Evolutionary conservation across 2,888 invertebrate genomes (phyloP), one percentile per base, ranked within the genome.

Genomic region (Nomada fucata): DNA sequence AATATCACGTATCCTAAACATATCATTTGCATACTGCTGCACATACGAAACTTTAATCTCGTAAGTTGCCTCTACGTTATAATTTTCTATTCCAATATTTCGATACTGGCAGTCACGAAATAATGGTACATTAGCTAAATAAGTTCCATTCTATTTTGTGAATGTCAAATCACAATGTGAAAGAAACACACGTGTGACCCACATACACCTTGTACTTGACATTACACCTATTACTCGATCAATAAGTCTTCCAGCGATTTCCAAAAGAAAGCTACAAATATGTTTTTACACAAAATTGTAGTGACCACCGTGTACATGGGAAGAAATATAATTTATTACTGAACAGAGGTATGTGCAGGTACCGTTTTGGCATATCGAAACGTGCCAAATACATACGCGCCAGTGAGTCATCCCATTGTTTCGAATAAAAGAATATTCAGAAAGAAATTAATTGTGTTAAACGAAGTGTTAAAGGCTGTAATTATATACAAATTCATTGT

Each of bases 191-290:
- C 71, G 79, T 72, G 73, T 79, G 84, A 84, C 70, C 73, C 74
- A 82, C 63, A 76, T 73, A 68, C 5, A 64, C 23, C 20, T 76
- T 78, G 65, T 73, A 82, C 76, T 79, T 78, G 78, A 71, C 74
- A 78, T 84, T 79, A 82, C 76, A 79, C 36, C 23, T 70, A 53
- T 69, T 78, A 60, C 50, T 52, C 64, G 72, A 87, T 88, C 88
- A 76, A 87, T 86, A 82, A 77, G 78, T 82, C 80, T 81, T 77
- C 71, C 64, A 72, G 63, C 76, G 70, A 80, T 80, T 79, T 79
- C 55, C 52, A 79, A 72, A 82, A 75, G 71, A 26, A 76, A 64
- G 13, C 23, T 26, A 47, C 15, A 80, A 76, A 83, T 70, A 79
- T 61, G 67, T 74, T 76, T 63, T 61, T 44, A 23, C 11, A 15